These are phyloP conservation scores for Stenichneumon culpator DNA, from an alignment of 2,888 invertebrate genomes.

Conservation along the genomic window DNA sequence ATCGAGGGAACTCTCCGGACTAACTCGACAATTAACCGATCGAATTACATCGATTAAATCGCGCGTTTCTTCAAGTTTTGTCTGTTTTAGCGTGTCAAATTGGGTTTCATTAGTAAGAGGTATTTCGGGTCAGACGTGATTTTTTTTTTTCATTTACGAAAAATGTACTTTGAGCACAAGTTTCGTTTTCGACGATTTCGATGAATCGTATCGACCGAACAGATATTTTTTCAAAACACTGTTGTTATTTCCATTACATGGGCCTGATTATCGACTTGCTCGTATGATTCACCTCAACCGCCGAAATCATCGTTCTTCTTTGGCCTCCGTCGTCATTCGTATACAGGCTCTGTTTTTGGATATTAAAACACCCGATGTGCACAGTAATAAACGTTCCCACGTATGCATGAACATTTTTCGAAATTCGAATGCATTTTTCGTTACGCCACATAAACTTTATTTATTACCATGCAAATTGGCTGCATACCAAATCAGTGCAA, in stretches of 20 bases:
- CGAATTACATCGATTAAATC: slow-evolving; percentile 58
- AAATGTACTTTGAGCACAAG: slow-evolving; percentile 55
- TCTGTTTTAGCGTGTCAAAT: slow-evolving; percentile 28
- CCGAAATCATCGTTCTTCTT: slow-evolving; percentile 39
- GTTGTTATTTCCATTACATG: not conserved
- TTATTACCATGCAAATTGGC: slow-evolving; percentile 4
- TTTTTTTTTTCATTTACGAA: slow-evolving; percentile 33
- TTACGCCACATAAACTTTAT: not conserved
- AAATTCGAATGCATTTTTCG: slow-evolving; percentile 1
- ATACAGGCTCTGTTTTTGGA: not conserved
- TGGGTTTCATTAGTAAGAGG: slow-evolving; percentile 59
- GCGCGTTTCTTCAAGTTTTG: slow-evolving; percentile 27
- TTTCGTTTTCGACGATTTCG: slow-evolving; percentile 55
- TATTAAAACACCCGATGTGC: not conserved
- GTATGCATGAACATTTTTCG: not conserved
- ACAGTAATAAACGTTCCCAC: not conserved
- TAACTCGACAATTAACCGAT: slow-evolving; percentile 36
- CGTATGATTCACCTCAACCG: slow-evolving; percentile 41
- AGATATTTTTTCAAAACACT: slow-evolving; percentile 32
- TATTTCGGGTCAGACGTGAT: slow-evolving; percentile 44
- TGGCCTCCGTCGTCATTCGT: slow-evolving; percentile 20
- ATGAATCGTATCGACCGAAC: slow-evolving; percentile 54
- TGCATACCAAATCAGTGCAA: not conserved
- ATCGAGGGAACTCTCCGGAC: slow-evolving; percentile 56
- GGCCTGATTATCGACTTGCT: not conserved